Conservation (phyloP, 2,888 invertebrate genomes). For the Noctua janthina region DNA sequence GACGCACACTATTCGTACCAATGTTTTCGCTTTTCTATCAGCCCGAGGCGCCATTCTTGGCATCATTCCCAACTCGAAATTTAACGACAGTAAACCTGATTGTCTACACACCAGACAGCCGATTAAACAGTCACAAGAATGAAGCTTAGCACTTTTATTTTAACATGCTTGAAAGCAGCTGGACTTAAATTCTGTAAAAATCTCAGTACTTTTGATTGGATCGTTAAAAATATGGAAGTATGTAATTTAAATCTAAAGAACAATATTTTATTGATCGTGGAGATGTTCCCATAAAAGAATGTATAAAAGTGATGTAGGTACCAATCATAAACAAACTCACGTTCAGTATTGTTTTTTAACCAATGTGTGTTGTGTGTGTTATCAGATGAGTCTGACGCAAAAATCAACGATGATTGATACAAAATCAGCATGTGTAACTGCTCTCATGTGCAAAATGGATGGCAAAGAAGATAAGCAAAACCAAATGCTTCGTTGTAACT, state of each 20-base stretch:
- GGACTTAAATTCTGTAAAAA: neutral
- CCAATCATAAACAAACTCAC: neutral
- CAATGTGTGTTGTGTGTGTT: neutral
- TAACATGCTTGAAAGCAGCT: slow-evolving; percentile 3
- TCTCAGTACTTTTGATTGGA: neutral
- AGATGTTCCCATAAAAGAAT: neutral
- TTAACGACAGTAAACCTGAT: slow-evolving; percentile 39
- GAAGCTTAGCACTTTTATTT: slow-evolving; percentile 6
- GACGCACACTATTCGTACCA: slow-evolving; percentile 19
- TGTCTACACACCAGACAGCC: slow-evolving; percentile 22
- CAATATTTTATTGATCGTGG: neutral
- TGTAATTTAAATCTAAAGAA: neutral
- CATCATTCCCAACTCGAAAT: slow-evolving; percentile 39
- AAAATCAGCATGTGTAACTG: neutral
- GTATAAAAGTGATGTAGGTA: neutral
- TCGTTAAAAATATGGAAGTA: neutral
- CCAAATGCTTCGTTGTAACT: neutral
- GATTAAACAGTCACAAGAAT: slow-evolving; percentile 18
- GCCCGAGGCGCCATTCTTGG: slow-evolving; percentile 45
- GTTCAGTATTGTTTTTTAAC: neutral
- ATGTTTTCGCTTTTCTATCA: slow-evolving; percentile 23
- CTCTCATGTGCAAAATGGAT: neutral
- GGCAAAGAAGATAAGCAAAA: neutral
- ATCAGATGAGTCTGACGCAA: neutral
- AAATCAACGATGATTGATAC: neutral